Conservation (phyloP, 2,113 vertebrate species). For the Octodon degus region DNA sequence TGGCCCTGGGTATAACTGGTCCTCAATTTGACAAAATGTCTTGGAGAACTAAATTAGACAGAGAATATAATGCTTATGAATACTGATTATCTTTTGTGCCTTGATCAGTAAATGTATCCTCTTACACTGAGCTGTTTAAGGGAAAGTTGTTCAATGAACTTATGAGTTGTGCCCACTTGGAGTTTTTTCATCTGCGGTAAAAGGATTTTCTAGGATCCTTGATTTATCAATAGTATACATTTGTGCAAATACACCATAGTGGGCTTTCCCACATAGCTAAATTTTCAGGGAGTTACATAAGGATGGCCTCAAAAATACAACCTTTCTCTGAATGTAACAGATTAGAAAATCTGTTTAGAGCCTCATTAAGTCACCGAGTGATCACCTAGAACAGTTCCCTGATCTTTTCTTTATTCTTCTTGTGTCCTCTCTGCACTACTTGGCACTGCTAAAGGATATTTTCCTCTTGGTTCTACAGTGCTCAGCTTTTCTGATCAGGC, state of each 20-base stretch:
- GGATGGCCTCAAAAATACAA: neutral
- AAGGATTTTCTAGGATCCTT: neutral
- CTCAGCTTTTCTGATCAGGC: neutral
- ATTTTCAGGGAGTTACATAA: neutral
- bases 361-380: neutral
- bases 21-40: slow-evolving; percentile 30
- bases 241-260: neutral
- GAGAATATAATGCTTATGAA: slow-evolving; percentile 9
- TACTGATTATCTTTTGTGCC: slow-evolving; percentile 23
- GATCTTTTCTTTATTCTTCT: slow-evolving; percentile 7
- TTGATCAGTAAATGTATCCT: slow-evolving; percentile 32
- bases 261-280: neutral
- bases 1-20: neutral
- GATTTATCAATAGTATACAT: neutral
- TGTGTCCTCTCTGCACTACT: neutral
- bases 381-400: neutral
- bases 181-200: neutral
- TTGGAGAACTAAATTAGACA: slow-evolving; percentile 21
- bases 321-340: neutral
- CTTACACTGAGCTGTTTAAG: neutral
- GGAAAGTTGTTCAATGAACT: neutral
- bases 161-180: neutral
- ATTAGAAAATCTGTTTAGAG: neutral
- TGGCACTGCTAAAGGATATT: neutral
- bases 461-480: neutral